Percentiles rank a stretch among this genome's conserved stretches.
These are phyloP conservation scores for Saimiri boliviensis DNA, from an alignment of 2,113 vertebrate species.

Conservation along the genomic window DNA sequence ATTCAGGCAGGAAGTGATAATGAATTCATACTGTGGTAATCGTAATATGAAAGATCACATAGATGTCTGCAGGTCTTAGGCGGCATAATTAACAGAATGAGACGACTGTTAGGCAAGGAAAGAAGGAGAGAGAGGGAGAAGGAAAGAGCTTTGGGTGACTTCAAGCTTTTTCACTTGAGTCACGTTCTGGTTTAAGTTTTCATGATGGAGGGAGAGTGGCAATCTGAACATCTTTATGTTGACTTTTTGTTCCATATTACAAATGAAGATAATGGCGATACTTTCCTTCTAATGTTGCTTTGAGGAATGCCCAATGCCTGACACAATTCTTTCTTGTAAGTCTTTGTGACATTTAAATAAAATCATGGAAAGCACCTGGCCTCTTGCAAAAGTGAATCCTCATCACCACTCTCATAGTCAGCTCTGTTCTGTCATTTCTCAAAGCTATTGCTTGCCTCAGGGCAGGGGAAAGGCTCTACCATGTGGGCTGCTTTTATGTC, in stretches of 20 bases:
- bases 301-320: not conserved
- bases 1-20: not conserved
- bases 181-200: not conserved
- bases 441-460: not conserved
- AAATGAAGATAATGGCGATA: not conserved
- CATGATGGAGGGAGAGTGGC: not conserved
- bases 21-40: not conserved
- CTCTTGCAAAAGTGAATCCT: not conserved
- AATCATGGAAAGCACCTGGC: not conserved
- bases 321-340: not conserved
- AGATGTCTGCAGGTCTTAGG: not conserved
- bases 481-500: not conserved
- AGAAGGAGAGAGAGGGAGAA: not conserved
- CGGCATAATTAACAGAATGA: not conserved
- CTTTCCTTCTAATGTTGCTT: not conserved
- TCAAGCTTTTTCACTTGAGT: not conserved
- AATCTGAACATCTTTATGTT: not conserved
- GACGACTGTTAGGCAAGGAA: not conserved
- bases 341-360: not conserved
- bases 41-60: not conserved
- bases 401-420: not conserved
- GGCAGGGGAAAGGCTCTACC: not conserved
- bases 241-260: not conserved
- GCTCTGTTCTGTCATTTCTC: not conserved
- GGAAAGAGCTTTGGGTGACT: not conserved